These are phyloP conservation scores for Mythimna ferrago DNA, from an alignment of 2,888 invertebrate genomes.

Conservation along the genomic window DNA sequence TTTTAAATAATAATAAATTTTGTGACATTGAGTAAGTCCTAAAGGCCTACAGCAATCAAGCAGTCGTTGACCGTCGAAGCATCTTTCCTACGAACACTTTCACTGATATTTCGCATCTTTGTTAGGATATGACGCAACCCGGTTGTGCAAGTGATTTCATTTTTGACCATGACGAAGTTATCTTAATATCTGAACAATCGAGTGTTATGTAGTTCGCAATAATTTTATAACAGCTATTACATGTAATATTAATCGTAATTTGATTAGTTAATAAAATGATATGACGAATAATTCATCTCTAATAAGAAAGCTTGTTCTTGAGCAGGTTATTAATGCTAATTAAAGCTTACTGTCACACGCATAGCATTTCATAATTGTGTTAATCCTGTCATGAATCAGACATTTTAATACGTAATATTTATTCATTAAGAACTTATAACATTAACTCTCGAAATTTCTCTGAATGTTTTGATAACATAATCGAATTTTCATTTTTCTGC, in stretches of 20 bases:
- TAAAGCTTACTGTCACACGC: slow-evolving; percentile 20
- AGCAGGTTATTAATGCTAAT: slow-evolving; percentile 47
- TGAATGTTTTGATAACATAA: neutral
- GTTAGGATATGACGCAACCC: slow-evolving; percentile 76
- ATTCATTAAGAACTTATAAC: slow-evolving; percentile 7
- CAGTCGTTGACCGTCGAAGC: slow-evolving; percentile 74
- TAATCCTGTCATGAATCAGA: slow-evolving; percentile 31
- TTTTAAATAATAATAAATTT: slow-evolving; percentile 21
- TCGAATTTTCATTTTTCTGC: neutral
- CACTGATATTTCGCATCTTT: slow-evolving; percentile 82
- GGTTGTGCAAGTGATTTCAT: slow-evolving; percentile 75
- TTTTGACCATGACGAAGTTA: slow-evolving; percentile 65
- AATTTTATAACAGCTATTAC: slow-evolving; percentile 16
- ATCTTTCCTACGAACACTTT: slow-evolving; percentile 78
- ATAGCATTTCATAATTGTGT: slow-evolving; percentile 36
- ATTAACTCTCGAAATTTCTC: slow-evolving; percentile 21
- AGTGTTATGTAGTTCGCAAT: slow-evolving; percentile 26
- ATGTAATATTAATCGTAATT: slow-evolving; percentile 12
- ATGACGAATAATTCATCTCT: slow-evolving; percentile 31
- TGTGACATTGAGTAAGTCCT: slow-evolving; percentile 23
- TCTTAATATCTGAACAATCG: slow-evolving; percentile 34
- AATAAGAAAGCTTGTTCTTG: slow-evolving; percentile 24
- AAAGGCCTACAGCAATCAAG: slow-evolving; percentile 28
- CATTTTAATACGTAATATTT: slow-evolving; percentile 3
- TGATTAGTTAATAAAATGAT: slow-evolving; percentile 19